Conservation (phyloP, 2,888 invertebrate species). For the Lepeophtheirus nordmannii region DNA sequence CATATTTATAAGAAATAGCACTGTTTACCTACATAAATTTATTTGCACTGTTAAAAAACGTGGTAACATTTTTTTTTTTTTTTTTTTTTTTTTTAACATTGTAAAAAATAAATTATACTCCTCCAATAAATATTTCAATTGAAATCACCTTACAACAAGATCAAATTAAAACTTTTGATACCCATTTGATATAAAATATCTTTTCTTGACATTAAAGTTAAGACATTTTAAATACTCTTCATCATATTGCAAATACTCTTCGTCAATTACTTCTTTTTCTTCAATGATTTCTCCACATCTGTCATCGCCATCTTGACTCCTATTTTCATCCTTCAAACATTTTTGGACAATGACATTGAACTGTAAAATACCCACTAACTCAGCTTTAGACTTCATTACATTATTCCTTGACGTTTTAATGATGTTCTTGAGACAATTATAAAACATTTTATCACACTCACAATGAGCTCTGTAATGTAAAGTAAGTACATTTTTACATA, state of each 20-base stretch:
- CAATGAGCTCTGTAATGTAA: constrained; percentile 47
- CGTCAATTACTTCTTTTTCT: background rate
- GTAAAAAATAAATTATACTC: too few species aligned
- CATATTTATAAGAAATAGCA: too few species aligned
- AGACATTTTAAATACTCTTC: background rate
- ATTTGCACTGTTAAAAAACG: too few species aligned
- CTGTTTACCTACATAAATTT: too few species aligned
- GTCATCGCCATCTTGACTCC: too few species aligned
- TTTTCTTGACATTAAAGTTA: background rate
- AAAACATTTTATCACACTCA: constrained; percentile 54
- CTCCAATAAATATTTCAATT: too few species aligned
- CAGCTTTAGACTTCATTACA: background rate
- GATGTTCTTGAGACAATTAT: constrained; percentile 46
- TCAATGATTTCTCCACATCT: background rate
- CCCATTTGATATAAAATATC: background rate
- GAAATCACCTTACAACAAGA: too few species aligned
- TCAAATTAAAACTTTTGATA: background rate
- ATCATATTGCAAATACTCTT: background rate
- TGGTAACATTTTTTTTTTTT: too few species aligned
- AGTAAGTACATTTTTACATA: background rate
- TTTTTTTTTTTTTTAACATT: too few species aligned
- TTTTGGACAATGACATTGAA: too few species aligned
- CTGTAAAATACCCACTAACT: background rate
- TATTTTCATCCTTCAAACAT: too few species aligned
- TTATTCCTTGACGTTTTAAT: constrained; percentile 33